phyloP scores from a whole-genome alignment of 2,888 invertebrate species.

The Melieria omissa region DNA sequence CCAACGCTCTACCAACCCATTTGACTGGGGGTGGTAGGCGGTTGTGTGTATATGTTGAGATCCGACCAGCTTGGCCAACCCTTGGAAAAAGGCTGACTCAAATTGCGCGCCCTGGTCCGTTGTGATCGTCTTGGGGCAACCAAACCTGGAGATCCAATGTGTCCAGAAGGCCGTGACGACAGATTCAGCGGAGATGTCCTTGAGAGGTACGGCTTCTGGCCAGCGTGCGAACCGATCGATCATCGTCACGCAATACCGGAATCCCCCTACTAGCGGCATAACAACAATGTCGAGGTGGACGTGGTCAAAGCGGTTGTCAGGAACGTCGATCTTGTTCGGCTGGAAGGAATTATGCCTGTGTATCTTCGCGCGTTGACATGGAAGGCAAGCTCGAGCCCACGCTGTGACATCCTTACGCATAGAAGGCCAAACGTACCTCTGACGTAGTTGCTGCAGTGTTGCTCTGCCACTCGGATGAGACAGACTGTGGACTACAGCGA shows the following conservation, averaged over 20 bases:
- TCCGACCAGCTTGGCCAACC: no score
- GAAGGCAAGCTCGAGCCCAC: slow-evolving; percentile 24
- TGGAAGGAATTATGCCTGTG: slow-evolving; percentile 2
- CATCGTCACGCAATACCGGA: slow-evolving; percentile 19
- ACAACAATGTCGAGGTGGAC: slow-evolving; percentile 34
- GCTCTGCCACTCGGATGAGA: slow-evolving; percentile 31
- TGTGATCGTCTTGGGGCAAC: slow-evolving; percentile 28
- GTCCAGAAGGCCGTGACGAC: slow-evolving; percentile 15
- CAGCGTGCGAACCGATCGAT: slow-evolving; percentile 30
- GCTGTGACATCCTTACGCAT: slow-evolving; percentile 25
- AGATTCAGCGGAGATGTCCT: slow-evolving; percentile 23
- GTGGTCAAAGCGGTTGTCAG: slow-evolving; percentile 26
- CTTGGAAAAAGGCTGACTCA: slow-evolving; percentile 18
- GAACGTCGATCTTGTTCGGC: slow-evolving; percentile 20
- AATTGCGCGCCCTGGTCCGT: slow-evolving; percentile 31
- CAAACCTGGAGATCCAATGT: slow-evolving; percentile 23
- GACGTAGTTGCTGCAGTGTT: slow-evolving; percentile 10
- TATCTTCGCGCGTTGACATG: slow-evolving; percentile 33
- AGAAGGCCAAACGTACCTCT: slow-evolving; percentile 34
- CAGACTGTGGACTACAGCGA: slow-evolving; percentile 13
- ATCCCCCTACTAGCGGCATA: slow-evolving; percentile 19
- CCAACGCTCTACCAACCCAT: slow-evolving; percentile 53
- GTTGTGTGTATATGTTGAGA: no score
- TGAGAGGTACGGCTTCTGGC: slow-evolving; percentile 25
- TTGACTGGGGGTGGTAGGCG: no score